A percentile compares a stretch with the other conserved stretches of the same genome.
Conservation (phyloP, 2,888 invertebrate genomes). For the Acronicta aceris region DNA sequence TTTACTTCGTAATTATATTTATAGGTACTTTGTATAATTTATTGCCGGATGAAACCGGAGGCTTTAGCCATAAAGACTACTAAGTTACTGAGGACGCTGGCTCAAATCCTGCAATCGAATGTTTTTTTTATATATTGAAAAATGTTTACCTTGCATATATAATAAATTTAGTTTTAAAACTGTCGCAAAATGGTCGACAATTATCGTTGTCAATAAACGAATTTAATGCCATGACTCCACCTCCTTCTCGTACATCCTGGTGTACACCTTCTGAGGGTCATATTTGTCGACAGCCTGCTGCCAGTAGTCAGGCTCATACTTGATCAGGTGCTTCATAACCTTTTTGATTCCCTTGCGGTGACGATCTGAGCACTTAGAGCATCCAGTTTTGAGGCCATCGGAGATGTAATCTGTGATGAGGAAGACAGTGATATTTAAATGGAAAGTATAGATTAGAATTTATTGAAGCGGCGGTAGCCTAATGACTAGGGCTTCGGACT, state of each 20-base stretch:
- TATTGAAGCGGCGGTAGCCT: too few species aligned
- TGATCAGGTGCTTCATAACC: constrained; percentile 78
- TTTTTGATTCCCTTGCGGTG: constrained; percentile 75
- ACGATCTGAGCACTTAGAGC: constrained; percentile 74
- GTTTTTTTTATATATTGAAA: too few species aligned
- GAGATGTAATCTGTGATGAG: constrained; percentile 75
- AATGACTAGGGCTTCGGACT: too few species aligned
- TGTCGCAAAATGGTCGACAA: background rate
- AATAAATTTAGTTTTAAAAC: constrained; percentile 5
- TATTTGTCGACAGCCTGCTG: constrained; percentile 76
- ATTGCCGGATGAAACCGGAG: too few species aligned
- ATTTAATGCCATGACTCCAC: constrained; percentile 46
- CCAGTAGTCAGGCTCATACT: constrained; percentile 76
- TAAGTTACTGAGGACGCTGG: too few species aligned
- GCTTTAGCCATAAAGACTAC: too few species aligned
- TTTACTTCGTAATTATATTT: too few species aligned
- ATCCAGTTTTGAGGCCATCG: constrained; percentile 81
- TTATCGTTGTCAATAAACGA: too few species aligned
- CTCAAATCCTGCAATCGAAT: too few species aligned
- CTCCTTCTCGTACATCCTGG: constrained; percentile 77
- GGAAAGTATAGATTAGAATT: background rate
- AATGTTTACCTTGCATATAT: too few species aligned
- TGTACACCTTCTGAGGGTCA: constrained; percentile 75
- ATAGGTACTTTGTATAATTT: too few species aligned
- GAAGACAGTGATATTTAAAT: background rate